These are phyloP conservation scores for Chloropsis hardwickii DNA, from an alignment of 2,113 vertebrate species.

Conservation along the genomic window DNA sequence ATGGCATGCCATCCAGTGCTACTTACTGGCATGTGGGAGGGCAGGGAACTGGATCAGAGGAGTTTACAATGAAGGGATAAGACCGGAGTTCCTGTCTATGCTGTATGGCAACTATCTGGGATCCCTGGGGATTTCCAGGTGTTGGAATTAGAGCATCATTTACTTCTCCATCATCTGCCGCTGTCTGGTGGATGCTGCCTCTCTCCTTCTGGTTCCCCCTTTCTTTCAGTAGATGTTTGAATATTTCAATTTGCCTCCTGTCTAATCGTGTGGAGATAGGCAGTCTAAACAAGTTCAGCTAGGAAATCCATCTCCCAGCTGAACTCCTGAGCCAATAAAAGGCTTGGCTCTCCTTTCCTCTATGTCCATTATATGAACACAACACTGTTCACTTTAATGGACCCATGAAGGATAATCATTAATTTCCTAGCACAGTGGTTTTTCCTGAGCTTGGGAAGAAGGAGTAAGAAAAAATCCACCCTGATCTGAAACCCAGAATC, in stretches of 20 bases:
- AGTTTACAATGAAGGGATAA: neutral
- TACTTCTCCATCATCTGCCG: neutral
- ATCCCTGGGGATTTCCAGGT: neutral
- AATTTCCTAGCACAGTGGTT: neutral
- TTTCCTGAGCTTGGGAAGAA: neutral
- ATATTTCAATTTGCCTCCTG: neutral
- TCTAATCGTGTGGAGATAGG: neutral
- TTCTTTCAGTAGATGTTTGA: neutral
- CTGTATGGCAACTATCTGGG: no score
- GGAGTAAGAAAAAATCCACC: neutral
- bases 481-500: neutral
- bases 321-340: neutral
- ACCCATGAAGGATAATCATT: neutral
- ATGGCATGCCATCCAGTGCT: neutral
- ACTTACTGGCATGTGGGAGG: neutral
- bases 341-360: neutral
- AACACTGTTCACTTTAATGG: neutral
- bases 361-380: neutral
- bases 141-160: neutral
- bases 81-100: accelerated
- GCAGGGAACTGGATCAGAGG: neutral
- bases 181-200: neutral
- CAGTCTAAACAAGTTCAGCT: neutral
- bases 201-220: neutral
- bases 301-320: neutral